phyloP scores from a whole-genome alignment of 2,888 invertebrate species.

The Sesamia inferens region DNA sequence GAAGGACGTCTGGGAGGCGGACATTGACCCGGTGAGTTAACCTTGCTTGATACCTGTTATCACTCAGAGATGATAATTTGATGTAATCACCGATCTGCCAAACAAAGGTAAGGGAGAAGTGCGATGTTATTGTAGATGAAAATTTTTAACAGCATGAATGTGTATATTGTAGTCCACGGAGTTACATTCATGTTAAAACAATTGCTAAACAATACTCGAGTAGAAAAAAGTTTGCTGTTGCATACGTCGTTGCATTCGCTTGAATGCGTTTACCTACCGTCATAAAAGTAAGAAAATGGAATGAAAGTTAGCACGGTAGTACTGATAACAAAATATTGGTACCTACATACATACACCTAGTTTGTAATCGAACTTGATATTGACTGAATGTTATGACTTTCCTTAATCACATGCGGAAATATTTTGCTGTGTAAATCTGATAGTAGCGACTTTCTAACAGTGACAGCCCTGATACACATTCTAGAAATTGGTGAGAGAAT shows the following conservation, averaged over 20 bases:
- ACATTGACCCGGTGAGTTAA: slow-evolving; percentile 95
- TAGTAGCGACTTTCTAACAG: slow-evolving; percentile 60
- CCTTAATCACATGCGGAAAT: slow-evolving; percentile 3
- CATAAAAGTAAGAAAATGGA: slow-evolving; percentile 48
- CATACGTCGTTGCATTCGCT: slow-evolving; percentile 37
- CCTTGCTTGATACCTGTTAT: slow-evolving; percentile 82
- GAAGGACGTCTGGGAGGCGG: slow-evolving; percentile 95
- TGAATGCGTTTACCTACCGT: slow-evolving; percentile 45
- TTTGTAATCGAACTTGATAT: slow-evolving; percentile 25
- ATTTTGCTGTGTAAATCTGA: background rate
- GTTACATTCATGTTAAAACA: slow-evolving; percentile 55
- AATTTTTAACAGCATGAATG: slow-evolving; percentile 30
- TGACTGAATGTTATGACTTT: slow-evolving; percentile 18
- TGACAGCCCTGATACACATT: slow-evolving; percentile 57
- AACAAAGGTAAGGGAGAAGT: slow-evolving; percentile 29
- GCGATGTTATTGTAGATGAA: slow-evolving; percentile 37
- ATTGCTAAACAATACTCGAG: slow-evolving; percentile 52
- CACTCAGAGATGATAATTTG: slow-evolving; percentile 67
- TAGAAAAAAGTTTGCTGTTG: slow-evolving; percentile 46
- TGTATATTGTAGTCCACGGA: slow-evolving; percentile 36
- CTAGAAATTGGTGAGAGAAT: slow-evolving; percentile 55
- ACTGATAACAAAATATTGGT: slow-evolving; percentile 50
- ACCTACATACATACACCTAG: slow-evolving; percentile 2
- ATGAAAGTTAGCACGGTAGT: slow-evolving; percentile 55
- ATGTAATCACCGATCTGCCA: slow-evolving; percentile 55